phyloP scores from a whole-genome alignment of 2,888 invertebrate genomes.

The Eulithis testata region DNA sequence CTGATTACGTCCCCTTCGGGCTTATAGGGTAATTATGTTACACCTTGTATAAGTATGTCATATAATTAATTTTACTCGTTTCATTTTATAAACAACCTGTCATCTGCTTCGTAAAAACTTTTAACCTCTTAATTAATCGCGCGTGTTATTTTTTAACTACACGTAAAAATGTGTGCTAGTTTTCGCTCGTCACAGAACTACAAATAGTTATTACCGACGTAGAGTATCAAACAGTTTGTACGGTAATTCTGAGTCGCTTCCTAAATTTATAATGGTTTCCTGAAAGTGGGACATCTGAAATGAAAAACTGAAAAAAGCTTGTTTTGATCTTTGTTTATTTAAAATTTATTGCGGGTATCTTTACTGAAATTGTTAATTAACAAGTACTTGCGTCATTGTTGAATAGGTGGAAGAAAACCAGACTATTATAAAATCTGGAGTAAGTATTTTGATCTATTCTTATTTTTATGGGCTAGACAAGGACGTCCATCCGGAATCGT shows the following conservation, averaged over 20 bases:
- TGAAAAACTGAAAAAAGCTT: neutral
- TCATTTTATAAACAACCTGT: constrained; percentile 13
- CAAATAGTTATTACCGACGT: constrained; percentile 9
- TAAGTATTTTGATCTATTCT: constrained; percentile 23
- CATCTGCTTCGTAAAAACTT: constrained; percentile 17
- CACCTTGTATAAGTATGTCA: neutral
- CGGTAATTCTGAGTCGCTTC: neutral
- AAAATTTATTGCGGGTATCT: constrained; percentile 19
- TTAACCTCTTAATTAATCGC: constrained; percentile 38
- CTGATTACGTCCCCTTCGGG: too few relatives aligned
- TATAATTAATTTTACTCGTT: constrained; percentile 1
- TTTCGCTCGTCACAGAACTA: constrained; percentile 13
- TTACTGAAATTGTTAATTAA: constrained; percentile 20
- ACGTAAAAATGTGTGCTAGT: constrained; percentile 31
- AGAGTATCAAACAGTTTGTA: constrained; percentile 2
- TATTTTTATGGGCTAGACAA: constrained; percentile 19
- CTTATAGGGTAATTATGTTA: too few relatives aligned
- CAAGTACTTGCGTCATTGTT: constrained; percentile 30
- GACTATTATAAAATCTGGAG: constrained; percentile 15
- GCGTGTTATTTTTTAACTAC: constrained; percentile 40
- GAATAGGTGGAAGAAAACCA: constrained; percentile 8
- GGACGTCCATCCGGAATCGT: constrained; percentile 13
- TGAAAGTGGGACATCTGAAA: constrained; percentile 20
- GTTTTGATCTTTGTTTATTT: constrained; percentile 21
- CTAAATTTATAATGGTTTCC: constrained; percentile 12